phyloP scores from a whole-genome alignment of 2,797 vertebrate genomes.

The Anas capensis region DNA sequence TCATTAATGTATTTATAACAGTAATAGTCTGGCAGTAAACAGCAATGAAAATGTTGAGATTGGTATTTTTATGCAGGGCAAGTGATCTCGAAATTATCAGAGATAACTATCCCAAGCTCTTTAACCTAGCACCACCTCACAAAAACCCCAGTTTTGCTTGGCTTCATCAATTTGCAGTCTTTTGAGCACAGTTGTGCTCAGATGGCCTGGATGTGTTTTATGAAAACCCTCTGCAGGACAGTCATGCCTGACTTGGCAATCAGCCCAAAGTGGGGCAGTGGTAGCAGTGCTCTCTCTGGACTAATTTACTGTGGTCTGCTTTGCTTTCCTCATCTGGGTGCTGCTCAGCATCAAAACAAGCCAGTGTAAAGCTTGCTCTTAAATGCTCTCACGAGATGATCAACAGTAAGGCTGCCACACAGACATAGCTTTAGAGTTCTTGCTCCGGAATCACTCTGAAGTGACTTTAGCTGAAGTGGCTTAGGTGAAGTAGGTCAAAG shows the following conservation, averaged over 20 bases:
- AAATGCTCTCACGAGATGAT: neutral
- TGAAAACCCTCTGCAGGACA: neutral
- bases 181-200: neutral
- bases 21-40: neutral
- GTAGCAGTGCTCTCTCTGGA: neutral
- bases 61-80: neutral
- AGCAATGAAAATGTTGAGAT: neutral
- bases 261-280: neutral
- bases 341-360: neutral
- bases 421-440: neutral
- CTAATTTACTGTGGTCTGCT: neutral
- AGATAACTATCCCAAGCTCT: neutral
- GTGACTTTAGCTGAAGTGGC: neutral
- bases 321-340: neutral
- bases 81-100: neutral
- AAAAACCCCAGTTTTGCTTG: neutral
- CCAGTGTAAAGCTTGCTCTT: neutral
- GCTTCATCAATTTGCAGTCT: neutral
- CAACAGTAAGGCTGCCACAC: neutral
- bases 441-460: neutral
- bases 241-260: neutral
- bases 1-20: neutral
- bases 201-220: neutral
- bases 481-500: neutral
- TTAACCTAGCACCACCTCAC: neutral